Percentiles rank a stretch among this genome's conserved stretches.
Conservation (phyloP, 1,140 invertebrate species). For the Ostrea edulis region DNA sequence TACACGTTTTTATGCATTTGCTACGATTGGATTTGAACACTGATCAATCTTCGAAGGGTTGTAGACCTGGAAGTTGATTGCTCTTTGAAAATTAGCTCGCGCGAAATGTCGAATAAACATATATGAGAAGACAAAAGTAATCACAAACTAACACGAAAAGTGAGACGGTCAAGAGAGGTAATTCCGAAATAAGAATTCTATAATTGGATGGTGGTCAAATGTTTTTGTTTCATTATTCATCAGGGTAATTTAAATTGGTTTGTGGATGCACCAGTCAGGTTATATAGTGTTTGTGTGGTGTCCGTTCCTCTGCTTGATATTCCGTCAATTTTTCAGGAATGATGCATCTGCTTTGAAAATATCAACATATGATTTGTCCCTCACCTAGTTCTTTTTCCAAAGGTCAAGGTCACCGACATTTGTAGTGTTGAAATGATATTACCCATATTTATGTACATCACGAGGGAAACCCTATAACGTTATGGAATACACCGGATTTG, state of each 20-base stretch:
- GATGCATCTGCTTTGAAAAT: too few relatives aligned
- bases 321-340: too few relatives aligned
- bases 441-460: too few relatives aligned
- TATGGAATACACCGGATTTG: too few relatives aligned
- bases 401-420: too few relatives aligned
- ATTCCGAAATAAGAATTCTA: background rate
- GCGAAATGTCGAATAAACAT: slow-evolving; percentile 33
- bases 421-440: too few relatives aligned
- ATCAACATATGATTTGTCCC: too few relatives aligned
- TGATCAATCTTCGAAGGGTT: background rate
- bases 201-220: background rate
- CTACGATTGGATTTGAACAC: background rate
- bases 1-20: background rate
- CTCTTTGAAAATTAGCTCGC: background rate
- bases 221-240: background rate
- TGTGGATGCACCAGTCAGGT: too few relatives aligned
- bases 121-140: background rate
- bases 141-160: slow-evolving; percentile 1
- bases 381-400: too few relatives aligned
- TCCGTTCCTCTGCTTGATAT: too few relatives aligned
- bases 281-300: too few relatives aligned
- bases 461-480: too few relatives aligned
- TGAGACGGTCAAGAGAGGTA: background rate
- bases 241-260: background rate
- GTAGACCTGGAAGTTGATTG: background rate